phyloP scores from a whole-genome alignment of 2,797 vertebrate genomes.

The Spinus pinus region DNA sequence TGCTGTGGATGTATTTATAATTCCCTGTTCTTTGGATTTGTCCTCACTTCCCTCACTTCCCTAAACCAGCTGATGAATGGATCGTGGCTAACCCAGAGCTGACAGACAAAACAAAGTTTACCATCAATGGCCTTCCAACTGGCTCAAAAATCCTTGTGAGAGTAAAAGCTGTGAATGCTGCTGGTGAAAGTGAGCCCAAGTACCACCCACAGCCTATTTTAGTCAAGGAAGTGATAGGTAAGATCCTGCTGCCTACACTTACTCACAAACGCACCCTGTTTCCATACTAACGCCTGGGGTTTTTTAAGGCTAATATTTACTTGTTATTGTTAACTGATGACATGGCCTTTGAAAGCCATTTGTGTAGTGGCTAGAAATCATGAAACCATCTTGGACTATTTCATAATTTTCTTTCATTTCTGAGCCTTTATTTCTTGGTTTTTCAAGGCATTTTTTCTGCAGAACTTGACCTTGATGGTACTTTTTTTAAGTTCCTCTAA shows the following conservation, averaged over 20 bases:
- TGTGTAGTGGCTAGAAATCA: background rate
- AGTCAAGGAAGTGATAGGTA: conserved; percentile 95
- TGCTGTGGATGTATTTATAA: background rate
- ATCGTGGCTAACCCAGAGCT: conserved; percentile 84
- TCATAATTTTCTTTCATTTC: background rate
- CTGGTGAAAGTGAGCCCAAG: conserved; percentile 86
- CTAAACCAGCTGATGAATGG: conserved; percentile 86
- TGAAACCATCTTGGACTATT: accelerated
- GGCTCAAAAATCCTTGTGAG: conserved; percentile 89
- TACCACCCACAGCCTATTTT: conserved; percentile 89
- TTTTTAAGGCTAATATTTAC: background rate
- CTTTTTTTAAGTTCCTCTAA: background rate
- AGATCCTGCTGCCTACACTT: conserved; percentile 33
- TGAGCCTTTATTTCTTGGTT: background rate
- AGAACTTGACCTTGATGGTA: background rate
- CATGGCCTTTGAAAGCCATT: background rate
- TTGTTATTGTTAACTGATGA: background rate
- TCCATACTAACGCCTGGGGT: accelerated
- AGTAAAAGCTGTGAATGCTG: conserved; percentile 92
- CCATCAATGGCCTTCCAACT: conserved; percentile 84
- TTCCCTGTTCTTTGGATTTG: background rate
- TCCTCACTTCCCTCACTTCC: background rate
- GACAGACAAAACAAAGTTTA: conserved; percentile 92
- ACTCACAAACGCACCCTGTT: background rate
- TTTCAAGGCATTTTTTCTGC: background rate